Evolutionary conservation across 2,888 invertebrate species (phyloP), one percentile per base, ranked within the genome.

Genomic region (Eupithecia abbreviata): DNA sequence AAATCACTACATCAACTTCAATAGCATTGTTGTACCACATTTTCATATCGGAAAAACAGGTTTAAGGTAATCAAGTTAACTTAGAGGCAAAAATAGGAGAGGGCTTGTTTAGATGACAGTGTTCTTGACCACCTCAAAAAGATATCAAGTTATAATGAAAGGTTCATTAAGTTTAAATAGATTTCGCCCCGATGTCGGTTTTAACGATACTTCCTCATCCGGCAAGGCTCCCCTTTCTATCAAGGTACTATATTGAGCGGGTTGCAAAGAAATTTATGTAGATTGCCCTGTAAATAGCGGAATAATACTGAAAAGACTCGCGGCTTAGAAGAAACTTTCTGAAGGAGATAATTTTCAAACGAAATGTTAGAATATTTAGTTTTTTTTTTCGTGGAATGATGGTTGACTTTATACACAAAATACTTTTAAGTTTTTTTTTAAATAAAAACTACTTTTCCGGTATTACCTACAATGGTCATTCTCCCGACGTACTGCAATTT

Each of bases 211-310:
- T 13, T 51, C 4, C 10, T 68, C 7, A 5, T 65, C 66, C 76
- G 76, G 76, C 51, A n/a, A 7, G 7, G 5, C 3, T 3, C 4
- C 4, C 55, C 55, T 30, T 42, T 62, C 62, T 41, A 62, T 68
- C 13, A 69, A 9, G 6, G n/a, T 67, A 47, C 73, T 9, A 58
- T 15, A 42, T 42, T 45, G 72, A 75, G 75, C 73, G 75, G 71
- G 75, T 78, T 78, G 62, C 75, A 73, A 42, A 73, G 71, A 73
- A 79, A 79, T 79, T 77, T 77, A 79, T 79, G 79, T 77, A 79
- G 77, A 79, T 79, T 77, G 74, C 75, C 75, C 76, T 77, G 79
- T 77, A 77, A 79, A 79, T 79, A 77, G 75, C 76, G 71, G 66
- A 76, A 76, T 76, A 79, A 77, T 71, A 77, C 68, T 62, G 74